These are phyloP conservation scores for Knipowitschia caucasica DNA, from an alignment of 2,797 vertebrate species.

Conservation along the genomic window DNA sequence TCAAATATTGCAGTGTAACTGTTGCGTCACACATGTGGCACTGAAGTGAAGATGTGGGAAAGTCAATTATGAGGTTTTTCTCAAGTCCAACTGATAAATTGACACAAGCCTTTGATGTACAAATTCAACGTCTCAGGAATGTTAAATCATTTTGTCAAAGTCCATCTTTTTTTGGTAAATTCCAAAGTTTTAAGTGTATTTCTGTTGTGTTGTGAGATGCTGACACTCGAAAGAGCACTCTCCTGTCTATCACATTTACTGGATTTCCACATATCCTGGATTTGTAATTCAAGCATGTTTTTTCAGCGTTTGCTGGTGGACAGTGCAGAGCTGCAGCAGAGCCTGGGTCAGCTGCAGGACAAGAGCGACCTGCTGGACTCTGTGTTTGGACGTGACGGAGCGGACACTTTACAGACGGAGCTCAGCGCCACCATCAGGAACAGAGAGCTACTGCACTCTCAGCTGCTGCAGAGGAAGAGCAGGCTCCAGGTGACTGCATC, in stretches of 20 bases:
- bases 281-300: too few species aligned
- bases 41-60: not conserved
- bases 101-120: not conserved
- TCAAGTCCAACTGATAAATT: not conserved
- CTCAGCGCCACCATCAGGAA: constrained; percentile 69
- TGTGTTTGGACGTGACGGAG: constrained; percentile 78
- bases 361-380: constrained; percentile 78
- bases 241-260: too few species aligned
- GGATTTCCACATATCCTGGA: too few species aligned
- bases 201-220: too few species aligned
- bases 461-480: constrained; percentile 83
- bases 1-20: constrained; percentile 8
- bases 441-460: constrained; percentile 80
- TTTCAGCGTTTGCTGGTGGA: constrained; percentile 74
- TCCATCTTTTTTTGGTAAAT: not conserved
- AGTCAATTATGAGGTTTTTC: constrained; percentile 1
- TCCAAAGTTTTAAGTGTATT: too few species aligned
- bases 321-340: constrained; percentile 81
- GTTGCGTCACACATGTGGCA: constrained; percentile 11
- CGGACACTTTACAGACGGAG: constrained; percentile 72
- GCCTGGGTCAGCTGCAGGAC: constrained; percentile 73
- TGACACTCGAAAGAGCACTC: too few species aligned
- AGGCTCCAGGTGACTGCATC: constrained; percentile 68
- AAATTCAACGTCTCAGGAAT: not conserved
- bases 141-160: too few species aligned